These are phyloP conservation scores for Notolabrus celidotus DNA, from an alignment of 2,797 vertebrate species.

Conservation along the genomic window DNA sequence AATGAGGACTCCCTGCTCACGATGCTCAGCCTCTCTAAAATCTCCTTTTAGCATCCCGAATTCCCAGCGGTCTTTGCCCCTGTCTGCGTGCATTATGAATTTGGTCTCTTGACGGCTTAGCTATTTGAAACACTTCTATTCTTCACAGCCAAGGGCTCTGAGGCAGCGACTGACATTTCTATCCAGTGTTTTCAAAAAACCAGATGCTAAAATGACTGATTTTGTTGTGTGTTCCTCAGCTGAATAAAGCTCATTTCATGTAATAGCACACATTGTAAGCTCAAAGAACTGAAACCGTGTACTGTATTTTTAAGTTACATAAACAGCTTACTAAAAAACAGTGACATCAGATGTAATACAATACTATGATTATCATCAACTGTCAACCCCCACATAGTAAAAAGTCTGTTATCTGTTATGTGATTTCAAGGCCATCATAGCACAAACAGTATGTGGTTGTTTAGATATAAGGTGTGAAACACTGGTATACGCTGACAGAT, in stretches of 20 bases:
- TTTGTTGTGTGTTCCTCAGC: constrained; percentile 65
- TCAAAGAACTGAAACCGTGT: constrained; percentile 3
- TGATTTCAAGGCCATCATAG: constrained; percentile 53
- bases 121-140: constrained; percentile 87
- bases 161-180: constrained; percentile 65
- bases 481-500: constrained; percentile 77
- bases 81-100: constrained; percentile 71
- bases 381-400: constrained; percentile 51
- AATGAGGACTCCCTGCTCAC: constrained; percentile 82
- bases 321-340: neutral
- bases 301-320: constrained; percentile 1
- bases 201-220: constrained; percentile 51
- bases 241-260: constrained; percentile 27
- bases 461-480: constrained; percentile 59
- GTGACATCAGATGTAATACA: constrained; percentile 4
- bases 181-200: constrained; percentile 46
- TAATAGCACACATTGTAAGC: neutral
- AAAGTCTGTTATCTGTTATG: constrained; percentile 44
- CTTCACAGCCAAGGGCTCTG: constrained; percentile 54
- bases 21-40: constrained; percentile 68
- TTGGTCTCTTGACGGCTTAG: constrained; percentile 79
- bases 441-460: constrained; percentile 53
- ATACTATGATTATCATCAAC: neutral
- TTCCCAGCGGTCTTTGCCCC: constrained; percentile 73
- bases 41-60: constrained; percentile 71